phyloP scores from a whole-genome alignment of 2,113 vertebrate genomes.

The Corynorhinus townsendii region DNA sequence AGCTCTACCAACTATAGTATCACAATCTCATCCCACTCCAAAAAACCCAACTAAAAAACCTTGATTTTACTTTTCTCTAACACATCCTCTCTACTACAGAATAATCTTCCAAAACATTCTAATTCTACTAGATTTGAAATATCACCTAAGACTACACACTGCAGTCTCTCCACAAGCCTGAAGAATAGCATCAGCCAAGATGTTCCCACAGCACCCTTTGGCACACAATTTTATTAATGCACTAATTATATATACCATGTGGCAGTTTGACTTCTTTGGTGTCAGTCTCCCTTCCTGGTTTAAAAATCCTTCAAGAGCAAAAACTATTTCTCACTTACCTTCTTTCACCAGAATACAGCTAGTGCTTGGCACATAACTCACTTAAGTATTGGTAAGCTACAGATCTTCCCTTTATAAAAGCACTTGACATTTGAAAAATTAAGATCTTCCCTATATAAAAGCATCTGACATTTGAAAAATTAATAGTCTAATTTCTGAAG shows the following conservation, averaged over 20 bases:
- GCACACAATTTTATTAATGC: background rate
- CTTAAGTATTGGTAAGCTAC: background rate
- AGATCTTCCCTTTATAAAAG: background rate
- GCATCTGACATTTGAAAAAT: background rate
- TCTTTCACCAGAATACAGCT: background rate
- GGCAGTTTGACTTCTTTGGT: background rate
- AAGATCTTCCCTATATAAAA: background rate
- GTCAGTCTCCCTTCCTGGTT: background rate
- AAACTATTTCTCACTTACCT: background rate
- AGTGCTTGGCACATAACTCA: background rate
- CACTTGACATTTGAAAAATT: background rate
- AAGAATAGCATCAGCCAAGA: background rate
- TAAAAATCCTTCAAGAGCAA: slow-evolving; percentile 23
- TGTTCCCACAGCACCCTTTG: background rate
- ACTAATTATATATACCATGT: background rate
- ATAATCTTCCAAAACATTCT: background rate
- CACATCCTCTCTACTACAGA: background rate
- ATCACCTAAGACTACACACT: background rate
- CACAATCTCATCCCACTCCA: background rate
- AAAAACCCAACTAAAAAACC: background rate
- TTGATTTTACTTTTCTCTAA: slow-evolving; percentile 29
- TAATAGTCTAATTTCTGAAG: background rate
- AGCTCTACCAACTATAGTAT: background rate
- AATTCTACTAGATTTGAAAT: slow-evolving; percentile 1
- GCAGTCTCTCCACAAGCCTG: background rate